Base-by-base conservation (phyloP, 2,113 vertebrate genomes). In the Percina caprodes region DNA sequence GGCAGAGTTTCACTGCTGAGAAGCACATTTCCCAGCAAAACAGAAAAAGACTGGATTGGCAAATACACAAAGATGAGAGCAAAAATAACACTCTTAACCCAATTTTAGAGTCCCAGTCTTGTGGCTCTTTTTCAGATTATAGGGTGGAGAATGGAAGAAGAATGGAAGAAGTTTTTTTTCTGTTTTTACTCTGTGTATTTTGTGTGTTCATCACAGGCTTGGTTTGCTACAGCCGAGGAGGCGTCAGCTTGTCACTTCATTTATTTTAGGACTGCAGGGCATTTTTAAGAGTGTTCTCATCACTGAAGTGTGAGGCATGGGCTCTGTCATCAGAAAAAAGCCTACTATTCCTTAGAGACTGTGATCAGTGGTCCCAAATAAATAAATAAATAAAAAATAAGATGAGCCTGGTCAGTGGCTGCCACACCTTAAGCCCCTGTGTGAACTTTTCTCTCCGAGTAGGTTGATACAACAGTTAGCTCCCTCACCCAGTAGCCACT, bases 41-140 rank as follows among this genome's bases (percentile, higher is more conserved):
- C 84, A 69, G 24, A 83, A 85, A 89, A 87, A 79, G 74, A 65
- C 74, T 3, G 26, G 24, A 65, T 77, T 94, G 89, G 86, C 82
- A 91, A 92, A 89, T 87, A 86, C 77, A 88, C 89, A 89, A 91
- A 90, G 80, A 88, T 82, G 81, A 88, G 77, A 84, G 78, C 87
- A 91, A 92, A 94, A 94, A 91, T 92, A 93, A 91, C 85, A 86
- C 80, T 81, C 75, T 12, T 19, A 18, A 15, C 58, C 90, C 86
- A 92, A 88, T 92, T 91, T 91, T 93, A 90, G 92, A 72, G 67
- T 54, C 77, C 49, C 75, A 52, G 69, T 86, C 69, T 68, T 90
- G 86, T 3, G 78, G 89, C 84, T 88, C 75, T 58, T 85, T 83
- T 71, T 87, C 46, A 90, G 89, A 93, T 94, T 92, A 93, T 72